Base-by-base conservation (phyloP, 2,113 vertebrate species). In the Xenus cinereus region DNA sequence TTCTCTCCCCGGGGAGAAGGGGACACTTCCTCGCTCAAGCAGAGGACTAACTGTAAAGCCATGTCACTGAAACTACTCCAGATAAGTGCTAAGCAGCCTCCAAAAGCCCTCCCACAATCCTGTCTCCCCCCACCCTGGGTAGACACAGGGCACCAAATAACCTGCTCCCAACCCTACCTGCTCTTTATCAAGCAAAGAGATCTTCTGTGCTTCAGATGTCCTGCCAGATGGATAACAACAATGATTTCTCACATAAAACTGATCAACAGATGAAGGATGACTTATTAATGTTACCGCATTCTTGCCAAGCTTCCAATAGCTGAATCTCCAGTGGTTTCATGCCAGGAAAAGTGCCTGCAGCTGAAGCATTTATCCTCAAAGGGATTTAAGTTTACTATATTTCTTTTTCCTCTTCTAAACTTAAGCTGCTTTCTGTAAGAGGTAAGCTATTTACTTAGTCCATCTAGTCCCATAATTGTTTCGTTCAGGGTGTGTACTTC, bases 381-480 rank as follows among this genome's bases (percentile, higher is more conserved):
- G 45, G 27, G 63, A 93, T 91, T 92, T 67, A 84, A 82, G 69
- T 91, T 91, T 51, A 87, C 62, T 87, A 21, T 53, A 91, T 84
- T 89, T 89, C 84, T 92, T 87, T 59, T 83, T 79, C 75, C 77
- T 97, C 69, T 53, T 84, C 84, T 57, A 67, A 93, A 89, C 74
- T 79, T 96, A 97, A 96, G 84, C 90, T 45, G 73, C 91, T 91
- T 93, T 97, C 87, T 94, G 27, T 76, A 85, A 84, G 84, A 89
- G 81, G 88, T 87, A 95, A 95, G 80, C 69, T 73, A 64, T 96
- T 97, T 79, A 78, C 77, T 81, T 72, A 95, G 91, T 43, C 87
- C 91, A 85, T 79, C 78, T 83, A 96, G 92, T 92, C 87, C 84
- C 74, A 12, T 84, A 95, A 95, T 95, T 83, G 84, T 66, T 74